Evolutionary conservation across 2,113 vertebrate genomes (phyloP).

Genomic region (Petaurus breviceps): DNA sequence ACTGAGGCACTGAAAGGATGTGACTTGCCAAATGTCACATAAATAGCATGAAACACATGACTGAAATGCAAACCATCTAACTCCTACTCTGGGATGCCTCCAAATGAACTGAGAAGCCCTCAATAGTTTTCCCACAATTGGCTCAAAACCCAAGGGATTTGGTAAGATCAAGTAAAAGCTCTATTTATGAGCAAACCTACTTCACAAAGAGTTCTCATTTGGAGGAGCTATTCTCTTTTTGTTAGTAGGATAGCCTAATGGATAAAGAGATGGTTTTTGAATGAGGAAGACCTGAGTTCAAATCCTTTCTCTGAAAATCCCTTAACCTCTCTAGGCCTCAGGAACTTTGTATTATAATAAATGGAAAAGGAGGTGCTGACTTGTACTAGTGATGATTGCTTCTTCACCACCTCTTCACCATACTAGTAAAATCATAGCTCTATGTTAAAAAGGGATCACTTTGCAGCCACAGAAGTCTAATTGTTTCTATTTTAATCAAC

Average conservation of each 20-base stretch:
- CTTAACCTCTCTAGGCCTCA: not conserved
- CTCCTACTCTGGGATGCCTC: not conserved
- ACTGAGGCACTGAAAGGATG: not conserved
- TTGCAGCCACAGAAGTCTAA: not conserved
- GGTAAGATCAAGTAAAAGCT: not conserved
- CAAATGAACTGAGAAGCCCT: not conserved
- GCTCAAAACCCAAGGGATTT: not conserved
- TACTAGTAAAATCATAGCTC: not conserved
- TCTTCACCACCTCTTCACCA: not conserved
- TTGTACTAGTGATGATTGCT: not conserved
- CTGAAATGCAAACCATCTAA: not conserved
- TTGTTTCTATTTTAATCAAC: not conserved
- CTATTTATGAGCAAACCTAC: not conserved
- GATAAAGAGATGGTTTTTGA: not conserved
- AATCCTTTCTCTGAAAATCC: not conserved
- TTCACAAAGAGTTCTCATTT: not conserved
- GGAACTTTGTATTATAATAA: not conserved
- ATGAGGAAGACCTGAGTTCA: not conserved
- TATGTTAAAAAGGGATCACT: not conserved
- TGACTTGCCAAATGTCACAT: not conserved
- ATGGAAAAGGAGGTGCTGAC: not conserved
- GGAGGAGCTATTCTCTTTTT: not conserved
- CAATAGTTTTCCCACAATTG: not conserved
- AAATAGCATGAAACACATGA: not conserved
- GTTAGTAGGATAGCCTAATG: not conserved